phyloP scores from a whole-genome alignment of 2,888 invertebrate genomes.

The Tenthredo livida region DNA sequence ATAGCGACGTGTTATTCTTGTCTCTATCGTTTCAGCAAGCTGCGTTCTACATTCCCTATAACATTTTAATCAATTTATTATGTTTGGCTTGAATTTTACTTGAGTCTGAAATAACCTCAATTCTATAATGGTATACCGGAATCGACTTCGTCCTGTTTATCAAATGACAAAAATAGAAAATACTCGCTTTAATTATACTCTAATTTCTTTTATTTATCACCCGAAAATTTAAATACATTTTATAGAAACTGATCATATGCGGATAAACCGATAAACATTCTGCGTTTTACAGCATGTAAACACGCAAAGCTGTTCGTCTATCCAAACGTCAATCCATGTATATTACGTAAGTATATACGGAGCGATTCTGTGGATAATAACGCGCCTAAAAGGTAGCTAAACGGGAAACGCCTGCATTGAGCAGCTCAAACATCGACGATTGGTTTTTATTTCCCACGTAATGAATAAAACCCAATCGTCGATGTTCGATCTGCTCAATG shows the following conservation, averaged over 20 bases:
- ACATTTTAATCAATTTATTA: not conserved
- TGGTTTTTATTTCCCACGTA: no score
- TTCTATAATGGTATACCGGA: not conserved
- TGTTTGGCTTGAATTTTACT: not conserved
- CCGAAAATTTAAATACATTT: not conserved
- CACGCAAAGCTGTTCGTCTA: not conserved
- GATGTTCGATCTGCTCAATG: no score
- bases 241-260: not conserved
- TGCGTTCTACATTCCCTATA: not conserved
- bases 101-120: not conserved
- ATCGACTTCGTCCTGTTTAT: not conserved
- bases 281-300: not conserved
- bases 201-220: not conserved
- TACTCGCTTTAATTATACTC: not conserved
- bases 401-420: no score
- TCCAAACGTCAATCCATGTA: constrained; percentile 18
- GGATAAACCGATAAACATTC: not conserved
- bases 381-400: no score
- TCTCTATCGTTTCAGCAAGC: not conserved
- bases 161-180: not conserved
- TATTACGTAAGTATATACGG: no score
- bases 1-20: constrained; percentile 20
- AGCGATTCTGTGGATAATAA: no score
- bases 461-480: no score
- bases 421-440: no score